phyloP scores from a whole-genome alignment of 2,888 invertebrate genomes.

The Lycaena phlaeas region DNA sequence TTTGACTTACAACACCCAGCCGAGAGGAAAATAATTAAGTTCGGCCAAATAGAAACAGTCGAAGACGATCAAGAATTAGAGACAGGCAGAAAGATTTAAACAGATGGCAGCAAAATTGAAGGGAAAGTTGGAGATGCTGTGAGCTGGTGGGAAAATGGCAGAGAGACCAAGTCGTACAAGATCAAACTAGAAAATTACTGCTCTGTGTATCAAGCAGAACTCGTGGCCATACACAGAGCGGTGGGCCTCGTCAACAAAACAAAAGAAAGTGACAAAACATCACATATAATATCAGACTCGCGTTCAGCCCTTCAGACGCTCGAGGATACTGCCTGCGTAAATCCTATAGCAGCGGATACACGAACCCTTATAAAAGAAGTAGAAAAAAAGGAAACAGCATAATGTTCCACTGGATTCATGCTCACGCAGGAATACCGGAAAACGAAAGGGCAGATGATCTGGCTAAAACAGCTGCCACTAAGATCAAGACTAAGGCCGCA shows the following conservation, averaged over 20 bases:
- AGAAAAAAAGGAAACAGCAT: neutral
- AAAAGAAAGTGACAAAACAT: neutral
- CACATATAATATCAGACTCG: constrained; percentile 5
- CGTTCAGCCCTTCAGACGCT: constrained; percentile 4
- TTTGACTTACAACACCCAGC: constrained; percentile 11
- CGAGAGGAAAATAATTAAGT: neutral
- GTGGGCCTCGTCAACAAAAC: neutral
- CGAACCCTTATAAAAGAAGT: neutral
- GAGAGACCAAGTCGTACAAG: neutral
- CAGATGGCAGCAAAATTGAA: constrained; percentile 10
- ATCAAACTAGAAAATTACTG: neutral
- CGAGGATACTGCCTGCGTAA: neutral
- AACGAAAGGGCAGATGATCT: neutral
- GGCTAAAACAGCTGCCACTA: neutral
- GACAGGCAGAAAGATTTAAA: neutral
- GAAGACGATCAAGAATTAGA: neutral
- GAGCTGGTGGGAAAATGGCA: neutral
- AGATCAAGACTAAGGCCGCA: neutral
- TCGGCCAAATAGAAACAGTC: neutral
- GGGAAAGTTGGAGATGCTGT: constrained; percentile 10
- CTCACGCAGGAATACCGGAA: neutral
- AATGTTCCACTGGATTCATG: neutral
- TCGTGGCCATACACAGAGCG: constrained; percentile 6
- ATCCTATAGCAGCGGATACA: constrained; percentile 3
- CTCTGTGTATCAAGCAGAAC: constrained; percentile 12